Evolutionary conservation across 2,888 invertebrate species (phyloP).

Genomic region (Ptychoptera contaminata): DNA sequence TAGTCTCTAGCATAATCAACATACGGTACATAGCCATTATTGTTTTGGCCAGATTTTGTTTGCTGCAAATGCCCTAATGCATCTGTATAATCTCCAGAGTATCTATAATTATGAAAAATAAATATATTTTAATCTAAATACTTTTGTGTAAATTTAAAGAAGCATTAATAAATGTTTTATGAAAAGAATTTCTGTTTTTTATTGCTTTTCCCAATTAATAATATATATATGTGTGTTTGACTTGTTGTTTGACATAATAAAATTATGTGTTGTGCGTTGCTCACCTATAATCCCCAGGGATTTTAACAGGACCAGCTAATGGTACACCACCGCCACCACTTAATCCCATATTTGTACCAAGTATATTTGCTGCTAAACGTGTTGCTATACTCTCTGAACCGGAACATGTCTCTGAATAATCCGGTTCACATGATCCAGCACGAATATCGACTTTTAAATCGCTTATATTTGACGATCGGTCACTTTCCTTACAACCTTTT

Average conservation of each 20-base stretch:
- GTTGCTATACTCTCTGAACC: slow-evolving; percentile 38
- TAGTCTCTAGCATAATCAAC: slow-evolving; percentile 81
- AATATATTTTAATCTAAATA: too few species aligned
- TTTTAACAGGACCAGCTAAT: slow-evolving; percentile 61
- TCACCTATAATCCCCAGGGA: slow-evolving; percentile 44
- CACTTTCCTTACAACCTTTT: slow-evolving; percentile 54
- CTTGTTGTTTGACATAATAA: too few species aligned
- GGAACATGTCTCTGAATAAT: slow-evolving; percentile 45
- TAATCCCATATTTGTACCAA: slow-evolving; percentile 7
- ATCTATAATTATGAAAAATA: slow-evolving; percentile 16
- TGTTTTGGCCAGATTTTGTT: slow-evolving; percentile 44
- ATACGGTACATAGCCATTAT: slow-evolving; percentile 75
- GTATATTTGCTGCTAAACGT: slow-evolving; percentile 24
- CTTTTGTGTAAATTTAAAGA: neutral
- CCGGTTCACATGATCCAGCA: slow-evolving; percentile 36
- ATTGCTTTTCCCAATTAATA: too few species aligned
- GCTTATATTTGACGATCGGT: slow-evolving; percentile 71
- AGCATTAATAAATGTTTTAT: too few species aligned
- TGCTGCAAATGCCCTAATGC: slow-evolving; percentile 18
- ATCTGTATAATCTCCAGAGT: slow-evolving; percentile 27
- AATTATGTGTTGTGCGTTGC: too few species aligned
- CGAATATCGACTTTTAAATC: slow-evolving; percentile 70
- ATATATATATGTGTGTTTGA: too few species aligned
- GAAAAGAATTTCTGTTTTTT: too few species aligned
- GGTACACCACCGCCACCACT: slow-evolving; percentile 42